Evolutionary conservation across 2,113 vertebrate species (phyloP).

Genomic region (Pandion haliaetus): DNA sequence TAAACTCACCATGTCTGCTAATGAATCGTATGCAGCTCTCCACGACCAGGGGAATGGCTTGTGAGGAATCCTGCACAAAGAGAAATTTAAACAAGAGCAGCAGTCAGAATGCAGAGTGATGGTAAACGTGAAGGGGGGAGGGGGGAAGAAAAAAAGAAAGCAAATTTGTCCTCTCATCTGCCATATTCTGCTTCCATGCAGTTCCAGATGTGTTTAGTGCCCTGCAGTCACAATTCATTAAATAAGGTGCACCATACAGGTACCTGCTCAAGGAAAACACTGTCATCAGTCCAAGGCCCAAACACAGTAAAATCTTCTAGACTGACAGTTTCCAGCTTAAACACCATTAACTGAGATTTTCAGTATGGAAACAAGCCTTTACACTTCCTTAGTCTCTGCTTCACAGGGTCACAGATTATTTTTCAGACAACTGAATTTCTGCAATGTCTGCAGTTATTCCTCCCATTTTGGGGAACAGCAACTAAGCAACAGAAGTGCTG

Average conservation of each 20-base stretch:
- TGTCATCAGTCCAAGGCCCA: neutral
- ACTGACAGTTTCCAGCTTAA: neutral
- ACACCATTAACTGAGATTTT: neutral
- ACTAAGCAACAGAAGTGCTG: neutral
- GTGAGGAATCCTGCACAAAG: conserved; percentile 82
- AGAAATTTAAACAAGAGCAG: neutral
- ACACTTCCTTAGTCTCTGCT: neutral
- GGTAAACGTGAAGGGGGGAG: rapidly evolving
- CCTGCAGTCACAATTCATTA: neutral
- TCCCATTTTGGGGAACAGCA: neutral
- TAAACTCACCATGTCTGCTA: conserved; percentile 90
- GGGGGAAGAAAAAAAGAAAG: too few species aligned
- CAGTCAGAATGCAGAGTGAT: neutral
- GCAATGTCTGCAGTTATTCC: neutral
- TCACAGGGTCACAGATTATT: neutral
- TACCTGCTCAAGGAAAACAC: neutral
- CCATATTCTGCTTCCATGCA: neutral
- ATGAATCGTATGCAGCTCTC: conserved; percentile 98
- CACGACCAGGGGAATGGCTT: conserved; percentile 93
- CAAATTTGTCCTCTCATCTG: neutral
- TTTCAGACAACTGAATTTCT: neutral
- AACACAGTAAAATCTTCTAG: neutral
- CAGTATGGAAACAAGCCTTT: neutral
- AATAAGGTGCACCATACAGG: neutral
- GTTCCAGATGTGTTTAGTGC: neutral